Evolutionary conservation across 2,888 invertebrate species (phyloP).

Genomic region (Eristalis tenax): DNA sequence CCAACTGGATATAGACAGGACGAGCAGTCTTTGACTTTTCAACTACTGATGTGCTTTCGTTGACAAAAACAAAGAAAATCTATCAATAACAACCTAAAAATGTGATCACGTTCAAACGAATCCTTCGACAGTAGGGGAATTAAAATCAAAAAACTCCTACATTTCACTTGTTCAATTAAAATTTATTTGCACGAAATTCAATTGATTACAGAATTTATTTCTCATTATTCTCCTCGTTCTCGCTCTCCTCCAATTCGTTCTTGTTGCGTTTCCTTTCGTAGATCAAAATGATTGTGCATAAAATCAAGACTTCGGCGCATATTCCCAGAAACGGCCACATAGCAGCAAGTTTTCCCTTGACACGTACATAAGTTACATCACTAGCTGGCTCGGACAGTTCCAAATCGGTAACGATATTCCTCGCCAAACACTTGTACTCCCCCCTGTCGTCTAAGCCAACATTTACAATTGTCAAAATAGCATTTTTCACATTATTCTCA

Average conservation of each 20-base stretch:
- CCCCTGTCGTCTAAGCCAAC: slow-evolving; percentile 88
- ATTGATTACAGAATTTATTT: slow-evolving; percentile 84
- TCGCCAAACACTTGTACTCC: slow-evolving; percentile 85
- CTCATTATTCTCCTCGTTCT: slow-evolving; percentile 94
- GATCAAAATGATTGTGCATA: slow-evolving; percentile 96
- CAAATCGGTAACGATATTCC: slow-evolving; percentile 80
- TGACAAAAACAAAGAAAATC: too few species aligned
- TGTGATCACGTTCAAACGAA: too few species aligned
- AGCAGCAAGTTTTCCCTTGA: slow-evolving; percentile 94
- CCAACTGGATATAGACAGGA: too few species aligned
- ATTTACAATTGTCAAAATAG: slow-evolving; percentile 85
- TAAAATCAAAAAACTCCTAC: too few species aligned
- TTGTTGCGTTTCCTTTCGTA: slow-evolving; percentile 98
- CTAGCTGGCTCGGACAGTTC: slow-evolving; percentile 78
- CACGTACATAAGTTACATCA: slow-evolving; percentile 85
- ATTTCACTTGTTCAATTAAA: too few species aligned
- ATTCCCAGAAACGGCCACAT: slow-evolving; percentile 99
- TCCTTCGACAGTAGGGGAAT: too few species aligned
- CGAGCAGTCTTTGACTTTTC: too few species aligned
- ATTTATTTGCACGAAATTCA: neutral
- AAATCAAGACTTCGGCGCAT: slow-evolving; percentile 95
- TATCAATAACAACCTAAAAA: too few species aligned
- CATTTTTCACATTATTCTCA: slow-evolving; percentile 84
- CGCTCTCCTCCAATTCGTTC: slow-evolving; percentile 95
- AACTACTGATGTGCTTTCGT: too few species aligned